These are phyloP conservation scores for Struthio camelus DNA, from an alignment of 2,113 vertebrate species.

Conservation along the genomic window DNA sequence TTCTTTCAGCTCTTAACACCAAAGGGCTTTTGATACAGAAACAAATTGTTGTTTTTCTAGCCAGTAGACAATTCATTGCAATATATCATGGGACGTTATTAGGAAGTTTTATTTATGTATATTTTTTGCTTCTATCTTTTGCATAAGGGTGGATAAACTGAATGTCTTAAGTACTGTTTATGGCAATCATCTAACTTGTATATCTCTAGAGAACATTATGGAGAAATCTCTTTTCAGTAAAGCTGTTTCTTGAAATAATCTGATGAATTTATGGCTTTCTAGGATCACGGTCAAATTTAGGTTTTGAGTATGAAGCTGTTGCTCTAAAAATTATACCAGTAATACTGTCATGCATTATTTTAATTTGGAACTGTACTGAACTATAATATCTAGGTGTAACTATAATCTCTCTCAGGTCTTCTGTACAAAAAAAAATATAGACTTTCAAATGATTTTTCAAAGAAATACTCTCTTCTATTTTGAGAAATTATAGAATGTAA, in stretches of 20 bases:
- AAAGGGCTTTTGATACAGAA: background rate
- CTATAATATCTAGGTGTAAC: constrained; percentile 14
- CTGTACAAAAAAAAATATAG: background rate
- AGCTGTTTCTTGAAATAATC: background rate
- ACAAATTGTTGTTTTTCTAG: background rate
- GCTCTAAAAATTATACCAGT: constrained; percentile 20
- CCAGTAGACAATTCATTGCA: background rate
- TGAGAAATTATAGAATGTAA: background rate
- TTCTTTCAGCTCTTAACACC: background rate
- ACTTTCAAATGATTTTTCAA: background rate
- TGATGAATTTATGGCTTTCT: background rate
- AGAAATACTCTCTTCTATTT: background rate
- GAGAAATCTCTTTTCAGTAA: constrained; percentile 28
- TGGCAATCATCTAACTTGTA: background rate
- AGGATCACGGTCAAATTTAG: constrained; percentile 6
- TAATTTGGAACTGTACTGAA: background rate
- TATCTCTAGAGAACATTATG: background rate
- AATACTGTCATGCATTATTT: constrained; percentile 24
- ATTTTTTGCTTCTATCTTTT: background rate
- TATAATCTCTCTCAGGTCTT: background rate
- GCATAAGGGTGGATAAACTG: background rate
- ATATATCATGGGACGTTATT: background rate
- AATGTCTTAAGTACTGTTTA: background rate
- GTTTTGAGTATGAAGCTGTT: background rate
- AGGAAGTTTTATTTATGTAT: background rate